Percentiles rank a stretch among this genome's conserved stretches.
Evolutionary conservation across 1,140 invertebrate genomes (phyloP).

Genomic region (Philopotamus ludificatus): DNA sequence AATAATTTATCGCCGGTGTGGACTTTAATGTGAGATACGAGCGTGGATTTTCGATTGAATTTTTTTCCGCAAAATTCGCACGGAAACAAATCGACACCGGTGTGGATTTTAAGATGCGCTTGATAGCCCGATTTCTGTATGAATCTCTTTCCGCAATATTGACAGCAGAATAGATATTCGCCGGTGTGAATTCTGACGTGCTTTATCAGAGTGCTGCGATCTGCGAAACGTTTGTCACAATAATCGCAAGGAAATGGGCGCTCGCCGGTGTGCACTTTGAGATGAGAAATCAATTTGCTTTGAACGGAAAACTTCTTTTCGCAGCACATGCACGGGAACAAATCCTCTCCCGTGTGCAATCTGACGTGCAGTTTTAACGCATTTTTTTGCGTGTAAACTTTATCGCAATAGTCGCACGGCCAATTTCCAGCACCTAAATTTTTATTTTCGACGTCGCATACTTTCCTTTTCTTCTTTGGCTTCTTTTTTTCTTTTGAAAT

Average conservation of each 20-base stretch:
- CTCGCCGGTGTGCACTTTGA: constrained; percentile 33
- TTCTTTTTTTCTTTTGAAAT: constrained; percentile 4
- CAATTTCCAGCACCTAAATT: constrained; percentile 4
- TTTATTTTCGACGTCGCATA: not conserved
- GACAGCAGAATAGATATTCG: constrained; percentile 30
- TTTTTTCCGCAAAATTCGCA: constrained; percentile 37
- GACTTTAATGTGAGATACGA: constrained; percentile 37
- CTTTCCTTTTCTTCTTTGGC: constrained; percentile 18
- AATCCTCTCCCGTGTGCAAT: constrained; percentile 32
- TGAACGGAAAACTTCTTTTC: constrained; percentile 33
- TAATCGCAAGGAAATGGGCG: constrained; percentile 21
- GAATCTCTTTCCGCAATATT: constrained; percentile 36
- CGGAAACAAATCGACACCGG: constrained; percentile 29
- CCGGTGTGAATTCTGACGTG: constrained; percentile 33
- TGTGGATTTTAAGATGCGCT: constrained; percentile 37
- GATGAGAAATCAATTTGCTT: constrained; percentile 25
- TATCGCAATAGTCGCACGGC: constrained; percentile 29
- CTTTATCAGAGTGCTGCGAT: constrained; percentile 33
- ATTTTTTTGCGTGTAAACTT: constrained; percentile 33
- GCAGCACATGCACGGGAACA: constrained; percentile 26
- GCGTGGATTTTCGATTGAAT: constrained; percentile 36
- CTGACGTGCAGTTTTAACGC: constrained; percentile 31
- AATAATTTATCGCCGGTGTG: constrained; percentile 36
- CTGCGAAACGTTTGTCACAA: constrained; percentile 32
- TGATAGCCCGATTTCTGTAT: constrained; percentile 37